A percentile compares a stretch with the other conserved stretches of the same genome.
phyloP scores from a whole-genome alignment of 1,140 invertebrate species.

The Heterodera carotae region DNA sequence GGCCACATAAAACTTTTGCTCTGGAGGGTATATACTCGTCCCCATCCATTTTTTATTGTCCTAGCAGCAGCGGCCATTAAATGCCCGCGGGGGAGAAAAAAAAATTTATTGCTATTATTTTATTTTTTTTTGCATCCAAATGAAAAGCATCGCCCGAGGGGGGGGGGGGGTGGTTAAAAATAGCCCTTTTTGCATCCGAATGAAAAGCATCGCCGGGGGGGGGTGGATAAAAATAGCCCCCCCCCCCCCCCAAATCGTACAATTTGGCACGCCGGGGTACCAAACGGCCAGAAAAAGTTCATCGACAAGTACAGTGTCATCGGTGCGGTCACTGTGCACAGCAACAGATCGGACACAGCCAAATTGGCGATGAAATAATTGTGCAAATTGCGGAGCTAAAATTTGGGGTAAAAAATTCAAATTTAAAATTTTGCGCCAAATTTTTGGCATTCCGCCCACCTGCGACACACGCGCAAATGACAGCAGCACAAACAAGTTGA shows the following conservation, averaged over 20 bases:
- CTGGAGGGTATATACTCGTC: no score
- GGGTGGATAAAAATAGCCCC: conserved; percentile 9
- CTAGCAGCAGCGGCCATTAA: no score
- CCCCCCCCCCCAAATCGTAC: no score
- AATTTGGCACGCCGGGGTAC: conserved; percentile 57
- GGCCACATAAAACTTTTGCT: no score
- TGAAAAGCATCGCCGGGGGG: background rate
- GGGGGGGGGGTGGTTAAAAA: no score
- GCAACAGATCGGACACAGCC: conserved; percentile 61
- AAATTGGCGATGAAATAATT: conserved; percentile 66
- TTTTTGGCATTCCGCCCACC: background rate
- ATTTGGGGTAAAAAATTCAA: no score
- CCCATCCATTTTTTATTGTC: background rate
- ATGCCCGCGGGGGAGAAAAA: background rate
- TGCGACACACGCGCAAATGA: conserved; percentile 28
- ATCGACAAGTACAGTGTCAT: conserved; percentile 60
- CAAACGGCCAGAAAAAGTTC: conserved; percentile 65
- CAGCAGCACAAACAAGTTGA: conserved; percentile 59
- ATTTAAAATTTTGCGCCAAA: no score
- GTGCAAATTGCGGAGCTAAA: conserved; percentile 58
- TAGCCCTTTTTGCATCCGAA: no score
- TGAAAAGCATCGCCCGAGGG: no score
- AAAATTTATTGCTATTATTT: no score
- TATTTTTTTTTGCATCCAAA: no score
- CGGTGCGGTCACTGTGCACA: conserved; percentile 62